phyloP scores from a whole-genome alignment of 2,888 invertebrate species.

The Caenorhabditis sinica region DNA sequence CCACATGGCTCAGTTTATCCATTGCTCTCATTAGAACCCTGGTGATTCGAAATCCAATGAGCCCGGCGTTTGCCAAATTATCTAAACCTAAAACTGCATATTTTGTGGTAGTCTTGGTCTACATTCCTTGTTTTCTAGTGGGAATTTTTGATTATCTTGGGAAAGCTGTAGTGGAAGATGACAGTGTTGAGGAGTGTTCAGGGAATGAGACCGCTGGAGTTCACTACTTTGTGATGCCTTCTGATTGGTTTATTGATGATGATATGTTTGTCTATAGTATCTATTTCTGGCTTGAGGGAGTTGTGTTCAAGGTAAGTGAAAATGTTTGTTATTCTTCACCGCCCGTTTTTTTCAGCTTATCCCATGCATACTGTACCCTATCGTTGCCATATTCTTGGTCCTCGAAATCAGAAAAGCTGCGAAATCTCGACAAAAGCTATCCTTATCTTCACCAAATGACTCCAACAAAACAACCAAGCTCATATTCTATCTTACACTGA shows the following conservation, averaged over 20 bases:
- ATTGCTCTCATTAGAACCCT: constrained; percentile 7
- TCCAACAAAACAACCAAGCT: constrained; percentile 9
- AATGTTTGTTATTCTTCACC: neutral
- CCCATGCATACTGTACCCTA: constrained; percentile 24
- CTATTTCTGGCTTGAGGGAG: neutral
- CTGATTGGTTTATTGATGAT: neutral
- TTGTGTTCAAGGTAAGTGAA: neutral
- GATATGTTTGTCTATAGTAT: constrained; percentile 4
- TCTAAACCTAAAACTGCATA: neutral
- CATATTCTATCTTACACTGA: constrained; percentile 2
- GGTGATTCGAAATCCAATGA: constrained; percentile 1
- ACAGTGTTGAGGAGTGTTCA: neutral
- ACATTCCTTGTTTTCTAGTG: neutral
- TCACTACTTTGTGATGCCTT: neutral
- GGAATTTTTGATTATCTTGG: neutral
- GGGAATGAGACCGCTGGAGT: neutral
- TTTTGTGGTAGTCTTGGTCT: neutral
- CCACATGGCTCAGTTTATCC: constrained; percentile 10
- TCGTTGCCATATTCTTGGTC: constrained; percentile 9
- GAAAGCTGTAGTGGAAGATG: neutral
- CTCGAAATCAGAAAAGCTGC: constrained; percentile 15
- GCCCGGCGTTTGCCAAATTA: neutral
- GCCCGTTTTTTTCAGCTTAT: neutral
- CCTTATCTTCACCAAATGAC: neutral
- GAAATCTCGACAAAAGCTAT: neutral